Percentiles rank a stretch among this genome's conserved stretches.
phyloP scores from a whole-genome alignment of 2,113 vertebrate species.

The Chaetops frenatus region DNA sequence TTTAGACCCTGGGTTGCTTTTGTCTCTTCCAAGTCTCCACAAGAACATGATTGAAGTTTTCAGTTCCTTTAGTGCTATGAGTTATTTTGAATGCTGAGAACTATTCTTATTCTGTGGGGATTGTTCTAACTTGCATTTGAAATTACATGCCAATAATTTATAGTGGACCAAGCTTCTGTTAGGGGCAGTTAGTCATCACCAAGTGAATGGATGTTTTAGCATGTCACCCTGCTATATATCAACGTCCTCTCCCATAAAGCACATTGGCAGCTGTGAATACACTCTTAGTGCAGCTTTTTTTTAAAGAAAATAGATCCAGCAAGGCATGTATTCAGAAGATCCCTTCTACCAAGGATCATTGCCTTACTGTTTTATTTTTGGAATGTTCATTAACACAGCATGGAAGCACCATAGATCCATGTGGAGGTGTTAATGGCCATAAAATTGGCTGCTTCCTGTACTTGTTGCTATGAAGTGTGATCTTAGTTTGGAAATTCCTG shows the following conservation, averaged over 20 bases:
- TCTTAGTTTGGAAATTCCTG: not conserved
- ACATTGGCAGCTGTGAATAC: not conserved
- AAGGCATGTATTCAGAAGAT: not conserved
- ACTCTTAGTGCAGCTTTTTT: not conserved
- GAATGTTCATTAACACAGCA: accelerated
- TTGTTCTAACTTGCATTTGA: not conserved
- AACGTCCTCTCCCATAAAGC: not conserved
- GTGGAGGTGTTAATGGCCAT: not conserved
- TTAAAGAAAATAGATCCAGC: not conserved
- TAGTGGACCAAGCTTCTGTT: not conserved
- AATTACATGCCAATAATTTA: not conserved
- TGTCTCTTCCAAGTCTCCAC: not conserved
- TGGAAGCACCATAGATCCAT: not conserved
- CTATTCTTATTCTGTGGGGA: not conserved
- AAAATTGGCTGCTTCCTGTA: not conserved
- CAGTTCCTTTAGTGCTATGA: not conserved
- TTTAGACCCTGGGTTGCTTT: not conserved
- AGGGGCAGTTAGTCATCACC: not conserved
- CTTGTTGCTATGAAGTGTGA: not conserved
- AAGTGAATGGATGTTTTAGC: not conserved
- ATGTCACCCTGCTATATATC: not conserved
- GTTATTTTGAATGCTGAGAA: not conserved
- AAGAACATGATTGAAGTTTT: not conserved
- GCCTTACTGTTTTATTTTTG: not conserved
- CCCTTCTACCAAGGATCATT: not conserved